Percentiles rank a stretch among this genome's conserved stretches.
Conservation (phyloP, 2,888 invertebrate genomes). For the Apodemia mormo region DNA sequence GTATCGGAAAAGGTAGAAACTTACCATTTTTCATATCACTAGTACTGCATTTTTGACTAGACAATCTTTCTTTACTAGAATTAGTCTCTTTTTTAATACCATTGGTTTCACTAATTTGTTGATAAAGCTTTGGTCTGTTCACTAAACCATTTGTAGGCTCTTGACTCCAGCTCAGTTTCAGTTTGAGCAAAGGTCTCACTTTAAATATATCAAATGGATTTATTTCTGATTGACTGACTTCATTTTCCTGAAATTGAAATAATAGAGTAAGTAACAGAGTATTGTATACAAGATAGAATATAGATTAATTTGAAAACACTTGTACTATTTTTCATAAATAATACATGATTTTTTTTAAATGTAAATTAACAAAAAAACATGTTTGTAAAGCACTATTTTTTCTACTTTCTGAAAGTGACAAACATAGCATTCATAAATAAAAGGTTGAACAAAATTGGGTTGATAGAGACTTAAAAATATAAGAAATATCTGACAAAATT, state of each 20-base stretch:
- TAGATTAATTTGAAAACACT: too few species aligned
- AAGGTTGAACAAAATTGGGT: too few species aligned
- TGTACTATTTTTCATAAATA: too few species aligned
- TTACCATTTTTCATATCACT: conserved; percentile 64
- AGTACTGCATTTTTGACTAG: conserved; percentile 52
- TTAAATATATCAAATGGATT: conserved; percentile 89
- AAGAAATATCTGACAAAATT: too few species aligned
- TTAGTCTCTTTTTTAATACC: conserved; percentile 61
- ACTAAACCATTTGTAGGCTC: conserved; percentile 85
- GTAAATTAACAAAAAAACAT: too few species aligned
- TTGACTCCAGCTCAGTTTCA: conserved; percentile 91
- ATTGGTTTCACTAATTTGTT: conserved; percentile 60
- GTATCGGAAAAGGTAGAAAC: conserved; percentile 7
- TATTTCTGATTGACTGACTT: conserved; percentile 61
- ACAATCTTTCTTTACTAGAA: conserved; percentile 56
- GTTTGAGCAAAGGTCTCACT: conserved; percentile 91
- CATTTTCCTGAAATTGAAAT: conserved; percentile 52
- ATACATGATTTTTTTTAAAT: too few species aligned
- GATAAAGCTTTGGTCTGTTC: conserved; percentile 84
- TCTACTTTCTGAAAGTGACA: too few species aligned
- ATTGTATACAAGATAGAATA: too few species aligned
- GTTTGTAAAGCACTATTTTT: too few species aligned
- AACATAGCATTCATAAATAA: too few species aligned
- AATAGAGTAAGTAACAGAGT: too few species aligned
- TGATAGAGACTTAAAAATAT: too few species aligned